Evolutionary conservation across 2,888 invertebrate species (phyloP).

Genomic region (Lamproptera curius): DNA sequence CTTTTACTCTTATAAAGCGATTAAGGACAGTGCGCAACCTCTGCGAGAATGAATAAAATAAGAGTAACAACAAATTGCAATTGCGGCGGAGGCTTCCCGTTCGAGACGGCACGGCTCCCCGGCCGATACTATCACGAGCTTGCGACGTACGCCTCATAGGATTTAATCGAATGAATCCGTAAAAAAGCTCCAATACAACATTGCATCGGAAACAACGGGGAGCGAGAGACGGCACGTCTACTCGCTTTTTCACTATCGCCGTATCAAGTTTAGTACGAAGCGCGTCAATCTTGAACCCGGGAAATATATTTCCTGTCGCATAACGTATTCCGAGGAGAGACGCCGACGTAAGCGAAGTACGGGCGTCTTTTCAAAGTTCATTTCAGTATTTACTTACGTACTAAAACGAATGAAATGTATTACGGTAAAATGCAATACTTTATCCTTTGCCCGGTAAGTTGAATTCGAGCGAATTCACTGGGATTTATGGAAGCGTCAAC

Average conservation of each 20-base stretch:
- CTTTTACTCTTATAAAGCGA: slow-evolving; percentile 68
- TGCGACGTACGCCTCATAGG: slow-evolving; percentile 8
- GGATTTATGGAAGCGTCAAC: too few relatives aligned
- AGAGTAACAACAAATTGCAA: slow-evolving; percentile 56
- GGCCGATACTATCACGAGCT: slow-evolving; percentile 20
- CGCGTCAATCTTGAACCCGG: slow-evolving; percentile 30
- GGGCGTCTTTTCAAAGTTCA: slow-evolving; percentile 38
- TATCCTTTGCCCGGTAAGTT: too few relatives aligned
- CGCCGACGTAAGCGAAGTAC: slow-evolving; percentile 44
- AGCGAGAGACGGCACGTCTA: neutral
- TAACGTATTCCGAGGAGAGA: slow-evolving; percentile 37
- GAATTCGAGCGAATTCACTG: too few relatives aligned
- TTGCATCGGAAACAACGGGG: neutral
- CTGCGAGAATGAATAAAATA: slow-evolving; percentile 56
- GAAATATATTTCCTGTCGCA: slow-evolving; percentile 31
- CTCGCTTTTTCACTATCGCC: slow-evolving; percentile 20
- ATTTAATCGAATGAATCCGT: slow-evolving; percentile 13
- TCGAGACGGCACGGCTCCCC: slow-evolving; percentile 18
- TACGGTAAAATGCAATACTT: too few relatives aligned
- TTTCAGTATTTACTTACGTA: neutral
- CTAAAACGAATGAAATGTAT: neutral
- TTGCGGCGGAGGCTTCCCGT: slow-evolving; percentile 38
- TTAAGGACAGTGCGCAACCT: slow-evolving; percentile 62
- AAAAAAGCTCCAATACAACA: neutral
- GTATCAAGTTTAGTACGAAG: slow-evolving; percentile 40